phyloP scores from a whole-genome alignment of 1,140 invertebrate species.

The Diabrotica virgifera region DNA sequence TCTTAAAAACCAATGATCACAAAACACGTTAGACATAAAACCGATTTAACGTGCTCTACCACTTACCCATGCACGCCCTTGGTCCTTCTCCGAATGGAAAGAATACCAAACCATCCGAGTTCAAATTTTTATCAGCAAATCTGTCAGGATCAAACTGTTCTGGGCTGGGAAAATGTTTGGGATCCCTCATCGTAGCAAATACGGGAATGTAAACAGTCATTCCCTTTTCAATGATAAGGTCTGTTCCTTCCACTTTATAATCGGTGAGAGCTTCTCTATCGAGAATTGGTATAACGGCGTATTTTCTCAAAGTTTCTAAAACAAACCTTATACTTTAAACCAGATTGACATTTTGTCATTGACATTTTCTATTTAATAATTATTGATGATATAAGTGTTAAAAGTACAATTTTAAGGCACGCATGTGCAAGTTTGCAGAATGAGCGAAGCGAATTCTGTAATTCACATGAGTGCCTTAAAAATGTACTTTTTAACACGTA shows the following conservation, averaged over 20 bases:
- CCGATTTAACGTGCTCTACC: background rate
- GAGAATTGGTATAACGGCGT: slow-evolving; percentile 51
- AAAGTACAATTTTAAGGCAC: too few relatives aligned
- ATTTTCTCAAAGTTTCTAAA: slow-evolving; percentile 53
- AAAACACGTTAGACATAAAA: too few relatives aligned
- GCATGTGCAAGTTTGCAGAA: too few relatives aligned
- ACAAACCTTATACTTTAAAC: background rate
- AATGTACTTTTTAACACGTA: too few relatives aligned
- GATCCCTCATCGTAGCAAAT: slow-evolving; percentile 42
- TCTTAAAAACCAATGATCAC: too few relatives aligned
- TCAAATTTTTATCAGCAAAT: slow-evolving; percentile 42
- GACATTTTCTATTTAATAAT: too few relatives aligned
- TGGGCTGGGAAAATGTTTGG: slow-evolving; percentile 48
- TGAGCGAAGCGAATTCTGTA: too few relatives aligned
- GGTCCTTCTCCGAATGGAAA: slow-evolving; percentile 32
- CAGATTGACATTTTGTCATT: too few relatives aligned
- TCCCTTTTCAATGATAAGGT: slow-evolving; percentile 47
- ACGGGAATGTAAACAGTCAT: slow-evolving; percentile 50
- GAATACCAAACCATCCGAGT: slow-evolving; percentile 21
- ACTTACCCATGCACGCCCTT: slow-evolving; percentile 29
- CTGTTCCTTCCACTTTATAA: slow-evolving; percentile 49
- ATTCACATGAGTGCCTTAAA: too few relatives aligned
- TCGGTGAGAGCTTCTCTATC: slow-evolving; percentile 48
- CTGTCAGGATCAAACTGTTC: slow-evolving; percentile 51
- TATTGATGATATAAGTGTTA: too few relatives aligned